A percentile compares a stretch with the other conserved stretches of the same genome.
Evolutionary conservation across 2,888 invertebrate species (phyloP).

Genomic region (Eumerus sabulonum): DNA sequence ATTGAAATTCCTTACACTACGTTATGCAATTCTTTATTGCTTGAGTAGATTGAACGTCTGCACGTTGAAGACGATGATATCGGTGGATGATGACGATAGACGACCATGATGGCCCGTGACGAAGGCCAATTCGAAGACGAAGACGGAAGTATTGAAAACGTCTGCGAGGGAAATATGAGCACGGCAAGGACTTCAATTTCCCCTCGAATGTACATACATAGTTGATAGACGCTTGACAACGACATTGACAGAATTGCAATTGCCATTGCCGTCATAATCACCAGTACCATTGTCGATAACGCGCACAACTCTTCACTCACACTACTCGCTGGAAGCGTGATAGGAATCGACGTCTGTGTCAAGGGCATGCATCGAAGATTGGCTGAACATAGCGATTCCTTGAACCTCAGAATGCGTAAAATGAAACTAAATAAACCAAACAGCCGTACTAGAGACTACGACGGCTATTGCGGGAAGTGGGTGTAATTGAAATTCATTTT

Average conservation of each 20-base stretch:
- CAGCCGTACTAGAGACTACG: no score
- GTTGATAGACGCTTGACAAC: constrained; percentile 31
- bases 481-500: constrained; percentile 66
- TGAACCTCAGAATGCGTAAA: constrained; percentile 43
- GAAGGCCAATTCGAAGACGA: no score
- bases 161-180: constrained; percentile 30
- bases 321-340: no score
- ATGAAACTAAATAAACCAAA: constrained; percentile 35
- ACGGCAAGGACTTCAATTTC: constrained; percentile 35
- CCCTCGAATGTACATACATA: constrained; percentile 10
- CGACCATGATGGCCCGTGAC: constrained; percentile 29
- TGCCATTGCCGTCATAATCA: constrained; percentile 37
- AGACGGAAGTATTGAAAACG: background rate
- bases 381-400: constrained; percentile 31
- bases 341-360: constrained; percentile 34
- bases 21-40: constrained; percentile 67
- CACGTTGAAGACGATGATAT: constrained; percentile 23
- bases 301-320: constrained; percentile 4
- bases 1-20: constrained; percentile 65
- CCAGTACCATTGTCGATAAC: constrained; percentile 1
- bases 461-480: background rate
- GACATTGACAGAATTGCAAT: constrained; percentile 64
- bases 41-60: constrained; percentile 56
- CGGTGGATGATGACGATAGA: constrained; percentile 4
- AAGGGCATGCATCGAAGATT: constrained; percentile 40